Percentiles rank a stretch among this genome's conserved stretches.
Conservation (phyloP, 2,113 vertebrate species). For the Albula goreensis region DNA sequence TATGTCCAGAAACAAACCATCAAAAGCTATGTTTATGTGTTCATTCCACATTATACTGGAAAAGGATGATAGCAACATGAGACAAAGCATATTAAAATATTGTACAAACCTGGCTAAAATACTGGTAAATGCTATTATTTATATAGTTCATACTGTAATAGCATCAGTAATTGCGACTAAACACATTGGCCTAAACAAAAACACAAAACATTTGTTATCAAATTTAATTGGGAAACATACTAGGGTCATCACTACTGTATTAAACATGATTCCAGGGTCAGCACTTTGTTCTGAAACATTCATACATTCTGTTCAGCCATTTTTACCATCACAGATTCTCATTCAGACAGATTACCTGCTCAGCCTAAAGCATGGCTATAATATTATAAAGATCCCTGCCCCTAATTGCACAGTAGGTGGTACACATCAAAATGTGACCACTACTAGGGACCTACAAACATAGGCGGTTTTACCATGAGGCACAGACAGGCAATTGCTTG, state of each 20-base stretch:
- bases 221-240: no score
- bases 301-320: conserved; percentile 17
- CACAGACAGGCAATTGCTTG: no score
- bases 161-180: no score
- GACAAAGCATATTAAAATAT: not conserved
- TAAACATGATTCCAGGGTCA: not conserved
- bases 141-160: no score
- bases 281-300: not conserved
- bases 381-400: conserved; percentile 19
- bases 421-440: no score
- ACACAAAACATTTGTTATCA: no score
- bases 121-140: no score
- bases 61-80: not conserved
- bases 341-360: not conserved
- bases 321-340: conserved; percentile 22
- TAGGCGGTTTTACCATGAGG: no score
- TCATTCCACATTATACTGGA: not conserved
- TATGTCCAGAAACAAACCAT: not conserved
- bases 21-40: not conserved
- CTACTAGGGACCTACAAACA: no score
- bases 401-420: no score
- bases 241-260: not conserved
- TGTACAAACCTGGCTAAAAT: not conserved
- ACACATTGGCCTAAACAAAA: no score
- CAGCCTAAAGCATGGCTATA: conserved; percentile 2